These are phyloP conservation scores for Temnothorax nylanderi DNA, from an alignment of 1,140 invertebrate genomes.

Conservation along the genomic window DNA sequence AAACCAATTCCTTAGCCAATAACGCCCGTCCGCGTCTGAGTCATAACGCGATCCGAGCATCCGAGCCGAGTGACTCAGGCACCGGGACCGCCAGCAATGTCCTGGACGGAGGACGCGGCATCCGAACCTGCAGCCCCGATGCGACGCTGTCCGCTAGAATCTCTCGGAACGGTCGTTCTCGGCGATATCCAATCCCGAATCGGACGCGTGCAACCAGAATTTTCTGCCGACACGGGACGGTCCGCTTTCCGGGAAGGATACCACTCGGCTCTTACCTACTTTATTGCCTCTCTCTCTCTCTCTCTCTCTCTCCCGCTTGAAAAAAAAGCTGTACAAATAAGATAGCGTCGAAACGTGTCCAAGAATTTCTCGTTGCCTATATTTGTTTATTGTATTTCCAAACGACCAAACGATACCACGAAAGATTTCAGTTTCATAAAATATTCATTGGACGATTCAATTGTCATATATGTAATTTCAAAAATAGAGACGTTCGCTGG, in stretches of 20 bases:
- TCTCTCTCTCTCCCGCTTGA: too few relatives aligned
- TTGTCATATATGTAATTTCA: not conserved
- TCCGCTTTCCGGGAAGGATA: constrained; percentile 2
- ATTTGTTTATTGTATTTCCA: not conserved
- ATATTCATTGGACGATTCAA: not conserved
- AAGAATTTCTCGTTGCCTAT: not conserved
- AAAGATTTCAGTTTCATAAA: too few relatives aligned
- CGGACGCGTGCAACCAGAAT: not conserved
- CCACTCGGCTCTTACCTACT: not conserved
- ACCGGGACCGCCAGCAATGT: constrained; percentile 78
- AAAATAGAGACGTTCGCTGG: not conserved
- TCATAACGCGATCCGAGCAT: constrained; percentile 73
- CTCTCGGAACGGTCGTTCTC: not conserved
- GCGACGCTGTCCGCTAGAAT: not conserved
- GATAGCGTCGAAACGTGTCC: not conserved
- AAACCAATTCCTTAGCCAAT: constrained; percentile 78
- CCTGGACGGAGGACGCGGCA: constrained; percentile 69
- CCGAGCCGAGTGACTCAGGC: constrained; percentile 79
- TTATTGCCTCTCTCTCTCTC: not conserved
- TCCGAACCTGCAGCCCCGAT: constrained; percentile 53
- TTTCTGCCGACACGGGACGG: not conserved
- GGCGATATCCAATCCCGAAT: not conserved
- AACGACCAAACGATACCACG: too few relatives aligned
- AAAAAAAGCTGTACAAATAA: not conserved
- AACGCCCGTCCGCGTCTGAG: constrained; percentile 76